Base-by-base conservation (phyloP, 2,113 vertebrate species). In the Campylorhamphus procurvoides region DNA sequence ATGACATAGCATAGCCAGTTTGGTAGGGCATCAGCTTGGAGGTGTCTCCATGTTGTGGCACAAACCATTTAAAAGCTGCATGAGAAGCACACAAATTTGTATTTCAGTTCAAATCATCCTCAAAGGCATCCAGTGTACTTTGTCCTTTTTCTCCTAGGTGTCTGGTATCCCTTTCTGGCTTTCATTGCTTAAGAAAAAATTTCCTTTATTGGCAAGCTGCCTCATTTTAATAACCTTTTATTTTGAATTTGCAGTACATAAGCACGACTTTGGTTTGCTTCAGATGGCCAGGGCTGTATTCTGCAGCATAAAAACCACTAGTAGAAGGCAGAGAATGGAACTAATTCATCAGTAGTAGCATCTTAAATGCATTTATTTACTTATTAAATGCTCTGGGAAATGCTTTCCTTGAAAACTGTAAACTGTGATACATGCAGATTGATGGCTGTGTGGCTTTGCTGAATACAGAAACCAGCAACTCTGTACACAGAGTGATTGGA, bases 231-330 rank as follows among this genome's bases (percentile, higher is more conserved):
- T 84, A 72, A 68, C 23, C 7, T 72, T 86, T 28, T 5, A 0
- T 67, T 90, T 75, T 81, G 56, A 77, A 64, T 85, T 67, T 83
- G 35, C 37, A 44, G 20, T 23, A 31, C 8, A 17, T 67, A 77
- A 81, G 12, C 25, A 56, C 72, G 33, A 20, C 12, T 92, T 94
- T 78, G 49, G 28, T 78, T 93, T 93, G n/a, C 64, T 94, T 77
- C 11, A 60, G 47, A 17, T 59, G 55, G 67, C 5, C 35, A 74
- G 37, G 16, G 12, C 37, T 94, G 24, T 35, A 33, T 88, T 85
- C 12, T 73, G 27, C 28, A 44, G 50, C 60, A 83, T 50, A 69
- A 89, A 91, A 79, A 9, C 3, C 29, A 59, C 33, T n/a, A 62
- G 16, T 2, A 58, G 58, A 69, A 73, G 33, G 14, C 28, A 92